These are phyloP conservation scores for Sarcophaga caerulescens DNA, from an alignment of 2,888 invertebrate genomes.

Conservation along the genomic window DNA sequence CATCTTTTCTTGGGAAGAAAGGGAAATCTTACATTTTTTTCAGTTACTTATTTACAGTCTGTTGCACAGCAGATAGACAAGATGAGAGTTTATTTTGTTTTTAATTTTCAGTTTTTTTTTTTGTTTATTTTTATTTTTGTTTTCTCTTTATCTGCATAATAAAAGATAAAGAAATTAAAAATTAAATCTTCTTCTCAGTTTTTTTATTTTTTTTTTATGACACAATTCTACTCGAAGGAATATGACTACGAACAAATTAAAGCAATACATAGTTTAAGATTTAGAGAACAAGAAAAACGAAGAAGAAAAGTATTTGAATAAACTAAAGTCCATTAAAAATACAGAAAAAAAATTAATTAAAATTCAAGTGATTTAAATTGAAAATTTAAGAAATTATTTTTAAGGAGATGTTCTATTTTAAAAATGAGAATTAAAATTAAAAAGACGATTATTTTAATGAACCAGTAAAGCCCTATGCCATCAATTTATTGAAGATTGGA, in stretches of 20 bases:
- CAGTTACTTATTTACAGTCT: conserved; percentile 26
- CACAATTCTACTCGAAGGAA: neutral
- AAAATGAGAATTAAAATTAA: too few species aligned
- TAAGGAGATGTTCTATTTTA: too few species aligned
- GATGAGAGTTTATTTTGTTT: neutral
- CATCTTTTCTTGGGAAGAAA: neutral
- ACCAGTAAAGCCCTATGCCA: too few species aligned
- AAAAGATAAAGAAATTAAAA: neutral
- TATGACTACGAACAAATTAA: neutral
- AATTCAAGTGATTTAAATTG: too few species aligned
- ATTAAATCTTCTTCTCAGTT: neutral
- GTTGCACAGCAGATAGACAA: conserved; percentile 24
- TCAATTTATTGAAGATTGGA: too few species aligned
- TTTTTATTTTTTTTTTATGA: neutral
- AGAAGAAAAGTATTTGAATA: too few species aligned
- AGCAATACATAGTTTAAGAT: neutral
- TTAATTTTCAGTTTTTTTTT: neutral
- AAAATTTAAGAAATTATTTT: too few species aligned
- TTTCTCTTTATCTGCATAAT: neutral
- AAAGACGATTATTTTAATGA: too few species aligned
- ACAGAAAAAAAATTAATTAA: too few species aligned
- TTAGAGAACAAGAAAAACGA: too few species aligned
- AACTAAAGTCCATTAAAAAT: too few species aligned
- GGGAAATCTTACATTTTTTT: neutral
- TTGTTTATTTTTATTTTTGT: neutral